Evolutionary conservation across 2,113 vertebrate species (phyloP), one percentile per base, ranked within the genome.

Genomic region (Nyctereutes procyonoides): DNA sequence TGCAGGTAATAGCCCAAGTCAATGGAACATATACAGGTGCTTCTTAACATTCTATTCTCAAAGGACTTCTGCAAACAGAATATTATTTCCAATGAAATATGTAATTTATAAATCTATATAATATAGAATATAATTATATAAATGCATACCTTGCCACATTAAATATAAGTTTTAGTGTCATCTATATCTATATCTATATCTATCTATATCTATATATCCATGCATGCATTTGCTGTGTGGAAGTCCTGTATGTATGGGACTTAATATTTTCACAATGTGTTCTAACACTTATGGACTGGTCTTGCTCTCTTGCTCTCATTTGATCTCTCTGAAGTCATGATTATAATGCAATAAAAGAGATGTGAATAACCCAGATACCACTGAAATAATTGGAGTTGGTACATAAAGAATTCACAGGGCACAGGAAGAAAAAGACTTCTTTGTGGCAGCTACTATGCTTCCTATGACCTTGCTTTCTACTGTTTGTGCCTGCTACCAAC

Each of bases 341-440:
- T 84, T 90, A 77, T 77, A 87, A 77, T 82, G 32, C 35, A 90
- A 60, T 95, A 85, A 95, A 90, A 82, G 7, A 85, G 32, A 14
- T 69, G 74, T 91, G 82, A 82, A 91, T 76, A 93, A 22, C 20
- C 17, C 13, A 81, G 79, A 92, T 83, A 15, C 67, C 67, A 96
- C 1, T 53, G 79, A 95, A 95, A 93, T 94, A 92, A 56, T 30
- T 80, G 32, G 38, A 80, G 30, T 58, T 82, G 85, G 19, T 30
- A 63, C 20, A 80, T 77, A 95, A 82, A 67, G 56, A 93, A 89
- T 76, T 95, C 86, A 95, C 6, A 83, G 20, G 62, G 62, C 7
- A 62, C 28, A 88, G 58, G 32, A 95, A 93, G 94, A 69, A 94
- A 94, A 96, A 81, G 13, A 77, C 24, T 85, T 90, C 67, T 87